phyloP scores from a whole-genome alignment of 2,797 vertebrate species.

The Neostethus bicornis region DNA sequence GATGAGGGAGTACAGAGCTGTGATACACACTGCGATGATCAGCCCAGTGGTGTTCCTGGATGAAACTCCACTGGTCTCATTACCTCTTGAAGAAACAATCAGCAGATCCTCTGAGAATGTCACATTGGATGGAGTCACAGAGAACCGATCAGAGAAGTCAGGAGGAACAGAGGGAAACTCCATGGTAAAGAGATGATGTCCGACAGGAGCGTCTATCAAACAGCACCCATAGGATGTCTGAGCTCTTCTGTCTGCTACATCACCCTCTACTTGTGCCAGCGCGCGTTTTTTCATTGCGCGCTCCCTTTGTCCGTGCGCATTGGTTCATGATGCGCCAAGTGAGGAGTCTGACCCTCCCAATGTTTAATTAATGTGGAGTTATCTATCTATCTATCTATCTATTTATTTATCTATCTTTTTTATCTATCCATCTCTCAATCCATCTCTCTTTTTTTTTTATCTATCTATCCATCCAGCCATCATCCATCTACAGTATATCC shows the following conservation, averaged over 20 bases:
- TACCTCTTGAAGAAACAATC: slow-evolving; percentile 54
- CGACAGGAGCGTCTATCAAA: slow-evolving; percentile 11
- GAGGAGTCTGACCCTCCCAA: neutral
- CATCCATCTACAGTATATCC: no score
- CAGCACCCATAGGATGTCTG: slow-evolving; percentile 13
- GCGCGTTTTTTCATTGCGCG: neutral
- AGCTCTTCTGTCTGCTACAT: slow-evolving; percentile 3
- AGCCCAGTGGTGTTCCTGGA: slow-evolving; percentile 68
- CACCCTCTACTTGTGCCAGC: neutral
- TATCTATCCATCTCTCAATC: no score
- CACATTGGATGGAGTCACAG: slow-evolving; percentile 70
- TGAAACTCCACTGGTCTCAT: slow-evolving; percentile 63
- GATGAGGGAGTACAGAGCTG: slow-evolving; percentile 91
- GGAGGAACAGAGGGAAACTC: slow-evolving; percentile 75
- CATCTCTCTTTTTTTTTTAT: no score
- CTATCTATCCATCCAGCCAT: no score
- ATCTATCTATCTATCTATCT: no score
- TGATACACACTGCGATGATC: slow-evolving; percentile 88
- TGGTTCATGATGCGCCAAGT: slow-evolving; percentile 9
- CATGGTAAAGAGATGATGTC: slow-evolving; percentile 41
- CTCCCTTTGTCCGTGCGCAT: slow-evolving; percentile 15
- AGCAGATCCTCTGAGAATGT: slow-evolving; percentile 61
- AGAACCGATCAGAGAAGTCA: slow-evolving; percentile 55
- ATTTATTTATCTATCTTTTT: no score
- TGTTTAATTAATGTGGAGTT: no score